Base-by-base conservation (phyloP, 1,140 invertebrate genomes). In the Campodea augens region DNA sequence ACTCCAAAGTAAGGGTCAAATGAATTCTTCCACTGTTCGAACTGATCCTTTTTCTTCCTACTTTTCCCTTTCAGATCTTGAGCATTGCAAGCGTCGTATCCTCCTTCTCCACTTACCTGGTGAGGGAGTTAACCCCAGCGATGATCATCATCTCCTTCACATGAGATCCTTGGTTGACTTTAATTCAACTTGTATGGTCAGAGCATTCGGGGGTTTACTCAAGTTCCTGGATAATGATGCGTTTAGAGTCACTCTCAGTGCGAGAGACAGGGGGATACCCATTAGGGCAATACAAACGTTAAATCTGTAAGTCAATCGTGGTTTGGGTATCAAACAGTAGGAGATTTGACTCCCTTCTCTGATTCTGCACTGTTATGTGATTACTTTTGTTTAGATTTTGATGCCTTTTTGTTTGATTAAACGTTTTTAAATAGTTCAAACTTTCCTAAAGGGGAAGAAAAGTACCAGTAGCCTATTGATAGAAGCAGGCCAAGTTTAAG, bases 191-290 rank as follows among this genome's bases (percentile, higher is more conserved):
- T 61, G 69, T n/a, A 74, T 73, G 57, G 67, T 85, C 1, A 69
- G 79, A 56, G 74, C 81, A 1, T 57, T 78, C 13, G 82, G 81
- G n/a, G 71, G 75, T 1, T 61, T 87, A 37, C 56, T 86, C 18
- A 74, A 74, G 55, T 84, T 74, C 55, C 50, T 86, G 39, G 80
- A 86, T 49, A 75, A 72, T 42, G 72, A 74, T 54, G 75, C 74
- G 66, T 65, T 69, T 55, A 58, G 66, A 24, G 59, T 82, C 41
- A 64, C 67, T n/a, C 50, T 75, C 5, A 68, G 71, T 51, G 61
- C 62, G 32, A 27, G 41, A 20, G 63, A 60, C 36, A 63, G 60
- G 12, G 58, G 66, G 49, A 61, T 74, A 1, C 59, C 70, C 21
- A 72, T 78, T 47, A 45, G 75, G n/a, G 67, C 67, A 36, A 55